phyloP scores from a whole-genome alignment of 2,113 vertebrate genomes.

The Microtus richardsoni region DNA sequence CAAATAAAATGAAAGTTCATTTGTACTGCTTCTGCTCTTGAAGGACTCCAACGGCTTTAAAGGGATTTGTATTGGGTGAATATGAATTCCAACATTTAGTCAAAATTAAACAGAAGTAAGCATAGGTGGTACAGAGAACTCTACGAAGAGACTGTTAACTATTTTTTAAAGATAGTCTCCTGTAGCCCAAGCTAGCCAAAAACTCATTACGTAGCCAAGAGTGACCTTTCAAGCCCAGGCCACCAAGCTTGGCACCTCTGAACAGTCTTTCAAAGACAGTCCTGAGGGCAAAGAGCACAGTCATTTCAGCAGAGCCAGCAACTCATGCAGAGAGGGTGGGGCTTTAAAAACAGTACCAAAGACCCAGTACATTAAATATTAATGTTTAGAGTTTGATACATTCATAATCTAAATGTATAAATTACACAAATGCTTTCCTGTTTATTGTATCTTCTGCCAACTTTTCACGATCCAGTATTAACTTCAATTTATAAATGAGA shows the following conservation, averaged over 20 bases:
- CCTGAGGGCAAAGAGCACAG: slow-evolving; percentile 32
- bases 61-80: neutral
- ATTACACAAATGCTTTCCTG: slow-evolving; percentile 27
- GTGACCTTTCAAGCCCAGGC: neutral
- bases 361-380: neutral
- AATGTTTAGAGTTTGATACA: neutral
- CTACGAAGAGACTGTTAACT: neutral
- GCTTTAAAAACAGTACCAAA: neutral
- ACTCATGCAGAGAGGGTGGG: neutral
- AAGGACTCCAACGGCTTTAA: slow-evolving; percentile 31
- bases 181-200: neutral
- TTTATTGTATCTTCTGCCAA: slow-evolving; percentile 38
- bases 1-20: neutral
- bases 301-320: slow-evolving; percentile 9
- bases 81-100: neutral
- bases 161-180: neutral
- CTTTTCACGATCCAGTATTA: slow-evolving; percentile 17
- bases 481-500: slow-evolving; percentile 28
- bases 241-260: neutral
- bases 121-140: neutral
- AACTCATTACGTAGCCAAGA: neutral
- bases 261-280: slow-evolving; percentile 44
- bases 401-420: slow-evolving; percentile 24
- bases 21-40: slow-evolving; percentile 31
- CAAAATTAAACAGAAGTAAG: slow-evolving; percentile 24